phyloP scores from a whole-genome alignment of 2,113 vertebrate species.

The Notothenia rossii region DNA sequence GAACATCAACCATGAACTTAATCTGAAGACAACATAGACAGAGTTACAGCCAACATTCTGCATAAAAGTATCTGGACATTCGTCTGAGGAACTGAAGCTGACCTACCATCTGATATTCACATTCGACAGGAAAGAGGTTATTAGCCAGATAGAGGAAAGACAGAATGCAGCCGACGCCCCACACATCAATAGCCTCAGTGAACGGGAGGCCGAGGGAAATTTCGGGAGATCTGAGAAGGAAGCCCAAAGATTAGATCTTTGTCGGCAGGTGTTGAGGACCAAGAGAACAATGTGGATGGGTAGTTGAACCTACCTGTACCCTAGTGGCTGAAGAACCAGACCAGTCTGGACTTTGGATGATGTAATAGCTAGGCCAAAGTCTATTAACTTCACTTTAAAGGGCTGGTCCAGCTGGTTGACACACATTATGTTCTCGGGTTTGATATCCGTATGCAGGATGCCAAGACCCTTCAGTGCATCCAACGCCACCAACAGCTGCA shows the following conservation, averaged over 20 bases:
- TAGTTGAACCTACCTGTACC: no score
- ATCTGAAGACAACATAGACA: background rate
- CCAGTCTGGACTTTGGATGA: background rate
- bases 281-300: no score
- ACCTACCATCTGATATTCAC: slow-evolving; percentile 44
- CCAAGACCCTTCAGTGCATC: no score
- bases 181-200: slow-evolving; percentile 31
- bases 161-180: slow-evolving; percentile 22
- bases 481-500: background rate
- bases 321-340: background rate
- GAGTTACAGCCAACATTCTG: background rate
- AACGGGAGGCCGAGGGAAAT: slow-evolving; percentile 33
- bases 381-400: no score
- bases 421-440: no score
- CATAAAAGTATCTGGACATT: background rate
- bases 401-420: no score
- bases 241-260: no score
- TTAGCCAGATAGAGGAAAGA: slow-evolving; percentile 30
- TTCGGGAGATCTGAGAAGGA: slow-evolving; percentile 41
- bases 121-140: slow-evolving; percentile 22
- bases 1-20: background rate
- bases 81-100: background rate
- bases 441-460: no score
- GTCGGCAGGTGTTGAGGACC: no score
- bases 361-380: no score